phyloP scores from a whole-genome alignment of 2,888 invertebrate genomes.

The Formica aserva region DNA sequence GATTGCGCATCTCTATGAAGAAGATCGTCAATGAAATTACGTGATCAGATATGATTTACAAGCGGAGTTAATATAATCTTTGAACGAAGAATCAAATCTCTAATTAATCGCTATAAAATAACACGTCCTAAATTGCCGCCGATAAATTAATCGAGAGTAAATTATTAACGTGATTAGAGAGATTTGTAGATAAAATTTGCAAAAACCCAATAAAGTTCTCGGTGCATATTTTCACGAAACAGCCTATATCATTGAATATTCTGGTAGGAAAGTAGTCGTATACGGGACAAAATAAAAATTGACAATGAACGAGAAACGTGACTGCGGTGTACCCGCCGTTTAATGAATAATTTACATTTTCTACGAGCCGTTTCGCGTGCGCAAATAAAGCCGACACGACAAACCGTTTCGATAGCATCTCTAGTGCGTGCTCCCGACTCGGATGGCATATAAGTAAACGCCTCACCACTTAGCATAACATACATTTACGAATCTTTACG shows the following conservation, averaged over 20 bases:
- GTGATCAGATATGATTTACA: conserved; percentile 35
- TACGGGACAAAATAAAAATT: conserved; percentile 37
- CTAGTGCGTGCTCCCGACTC: conserved; percentile 51
- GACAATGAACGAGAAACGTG: conserved; percentile 51
- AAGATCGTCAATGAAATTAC: conserved; percentile 20
- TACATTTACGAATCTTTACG: conserved; percentile 58
- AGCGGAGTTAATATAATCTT: conserved; percentile 17
- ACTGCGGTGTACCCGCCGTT: conserved; percentile 52
- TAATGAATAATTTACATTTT: conserved; percentile 80
- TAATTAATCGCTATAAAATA: background rate
- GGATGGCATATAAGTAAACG: conserved; percentile 49
- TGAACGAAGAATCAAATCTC: background rate
- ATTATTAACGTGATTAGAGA: background rate
- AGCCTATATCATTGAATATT: background rate
- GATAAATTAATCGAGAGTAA: background rate
- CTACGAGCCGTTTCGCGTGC: conserved; percentile 57
- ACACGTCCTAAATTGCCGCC: background rate
- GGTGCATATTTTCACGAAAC: background rate
- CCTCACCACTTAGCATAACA: conserved; percentile 64
- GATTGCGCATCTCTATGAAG: background rate
- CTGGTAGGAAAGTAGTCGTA: background rate
- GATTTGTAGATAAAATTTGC: background rate
- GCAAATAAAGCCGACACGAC: conserved; percentile 58
- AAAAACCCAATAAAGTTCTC: background rate
- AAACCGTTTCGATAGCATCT: conserved; percentile 73